Evolutionary conservation across 2,797 vertebrate genomes (phyloP), one percentile per base, ranked within the genome.

Genomic region (Sebastolobus alascanus): DNA sequence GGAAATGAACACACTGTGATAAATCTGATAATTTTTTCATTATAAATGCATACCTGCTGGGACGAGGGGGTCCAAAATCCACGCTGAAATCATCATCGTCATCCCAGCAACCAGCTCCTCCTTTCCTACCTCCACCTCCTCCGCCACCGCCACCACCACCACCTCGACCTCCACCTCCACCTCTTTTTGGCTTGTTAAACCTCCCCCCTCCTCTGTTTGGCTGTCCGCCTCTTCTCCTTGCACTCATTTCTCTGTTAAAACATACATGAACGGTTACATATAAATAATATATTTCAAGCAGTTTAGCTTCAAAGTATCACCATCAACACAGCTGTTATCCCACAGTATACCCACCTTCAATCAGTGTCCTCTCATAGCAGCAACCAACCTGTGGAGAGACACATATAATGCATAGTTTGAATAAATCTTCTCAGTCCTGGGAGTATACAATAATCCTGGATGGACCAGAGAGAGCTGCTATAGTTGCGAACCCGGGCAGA

Each of bases 1-100:
- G 16, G 6, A 75, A 60, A 33, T 2, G 4, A 60, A 20, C 43
- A 69, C 9, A 43, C 1, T 3, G 33, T 35, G 10, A 38, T 6
- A 14, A 65, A 75, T 54, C 12, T 35, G 11, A 64, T 25, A 2
- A 46, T 79, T 54, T 14, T 3, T 33, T 54, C 1, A 3, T 11
- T 25, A 9, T 77, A 1, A 60, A 31, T 33, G 1, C 6, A 11
- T 80, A 97, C 96, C 95, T 97, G 92, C 78, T 90, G 66, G 95
- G 87, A 50, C 46, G 88, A 69, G 92, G 80, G 8, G 96, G 93
- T 85, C 95, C 96, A 67, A 95, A 86, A 33, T 96, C 95, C 75
- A 99, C 93, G 86, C 87, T 96, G 86, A 99, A 99, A 90, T 99
- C 98, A 84, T 97, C 97, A 4, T 90, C 97, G 29, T 98, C 97